These are phyloP conservation scores for Pseudomyrmex gracilis DNA, from an alignment of 1,140 invertebrate species.

Conservation along the genomic window DNA sequence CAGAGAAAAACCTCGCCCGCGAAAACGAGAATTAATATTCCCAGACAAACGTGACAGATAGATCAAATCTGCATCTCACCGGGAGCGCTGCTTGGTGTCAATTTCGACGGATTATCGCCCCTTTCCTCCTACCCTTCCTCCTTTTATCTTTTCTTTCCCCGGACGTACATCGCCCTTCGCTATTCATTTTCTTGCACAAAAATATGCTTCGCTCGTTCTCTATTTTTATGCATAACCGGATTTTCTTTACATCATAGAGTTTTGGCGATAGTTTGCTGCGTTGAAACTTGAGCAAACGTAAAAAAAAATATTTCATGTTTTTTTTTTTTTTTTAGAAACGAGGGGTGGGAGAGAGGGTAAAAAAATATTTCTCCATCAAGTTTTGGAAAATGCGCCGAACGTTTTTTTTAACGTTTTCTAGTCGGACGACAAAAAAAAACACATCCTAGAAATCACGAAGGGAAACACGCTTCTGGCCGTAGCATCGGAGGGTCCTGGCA, in stretches of 20 bases:
- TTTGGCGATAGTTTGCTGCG: background rate
- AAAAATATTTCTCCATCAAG: background rate
- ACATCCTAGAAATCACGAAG: conserved; percentile 3
- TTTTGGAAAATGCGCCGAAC: background rate
- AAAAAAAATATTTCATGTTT: background rate
- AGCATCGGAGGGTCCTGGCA: conserved; percentile 8
- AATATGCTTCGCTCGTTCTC: background rate
- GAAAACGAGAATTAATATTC: conserved; percentile 83
- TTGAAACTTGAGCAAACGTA: background rate
- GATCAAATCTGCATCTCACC: conserved; percentile 84
- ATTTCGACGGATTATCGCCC: conserved; percentile 82
- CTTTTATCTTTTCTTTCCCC: background rate
- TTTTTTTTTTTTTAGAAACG: background rate
- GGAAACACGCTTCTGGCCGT: background rate
- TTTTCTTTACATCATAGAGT: background rate
- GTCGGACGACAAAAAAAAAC: background rate
- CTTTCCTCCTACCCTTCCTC: conserved; percentile 11
- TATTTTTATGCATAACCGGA: conserved; percentile 16
- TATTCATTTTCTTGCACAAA: background rate
- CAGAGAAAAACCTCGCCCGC: conserved; percentile 66
- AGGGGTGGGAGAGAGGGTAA: too few species aligned
- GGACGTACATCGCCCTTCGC: background rate
- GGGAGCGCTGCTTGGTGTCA: conserved; percentile 79
- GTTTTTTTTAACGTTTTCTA: background rate
- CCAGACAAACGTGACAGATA: conserved; percentile 84